Conservation (phyloP, 2,113 vertebrate genomes). For the Oceanodroma tethys region DNA sequence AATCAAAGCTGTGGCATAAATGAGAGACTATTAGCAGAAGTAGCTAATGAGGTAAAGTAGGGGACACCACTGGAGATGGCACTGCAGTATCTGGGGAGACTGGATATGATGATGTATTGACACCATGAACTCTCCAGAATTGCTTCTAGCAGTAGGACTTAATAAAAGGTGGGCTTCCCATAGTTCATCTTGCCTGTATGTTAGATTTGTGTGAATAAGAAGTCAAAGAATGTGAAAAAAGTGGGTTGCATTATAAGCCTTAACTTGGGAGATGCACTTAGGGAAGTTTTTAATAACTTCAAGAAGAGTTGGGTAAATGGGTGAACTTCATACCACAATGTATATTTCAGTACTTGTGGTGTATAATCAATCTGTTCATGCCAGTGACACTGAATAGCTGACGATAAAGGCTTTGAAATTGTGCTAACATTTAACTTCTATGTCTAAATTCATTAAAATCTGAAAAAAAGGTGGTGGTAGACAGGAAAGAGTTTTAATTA, state of each 20-base stretch:
- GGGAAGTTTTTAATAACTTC: background rate
- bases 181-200: no score
- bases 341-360: background rate
- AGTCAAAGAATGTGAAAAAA: background rate
- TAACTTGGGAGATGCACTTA: background rate
- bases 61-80: background rate
- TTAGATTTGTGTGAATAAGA: background rate
- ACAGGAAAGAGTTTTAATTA: background rate
- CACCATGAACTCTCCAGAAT: background rate
- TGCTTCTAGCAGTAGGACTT: background rate
- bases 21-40: background rate
- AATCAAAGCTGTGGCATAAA: background rate
- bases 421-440: background rate
- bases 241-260: background rate
- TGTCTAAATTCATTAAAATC: background rate
- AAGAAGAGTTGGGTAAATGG: background rate
- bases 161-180: background rate
- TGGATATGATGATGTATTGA: background rate
- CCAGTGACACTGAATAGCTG: background rate
- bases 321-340: background rate
- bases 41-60: background rate
- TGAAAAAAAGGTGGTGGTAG: background rate
- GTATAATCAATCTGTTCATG: rapidly evolving
- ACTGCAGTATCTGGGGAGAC: background rate
- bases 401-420: background rate